Percentiles rank a stretch among this genome's conserved stretches.
Conservation (phyloP, 2,113 vertebrate genomes). For the Pseudois nayaur region DNA sequence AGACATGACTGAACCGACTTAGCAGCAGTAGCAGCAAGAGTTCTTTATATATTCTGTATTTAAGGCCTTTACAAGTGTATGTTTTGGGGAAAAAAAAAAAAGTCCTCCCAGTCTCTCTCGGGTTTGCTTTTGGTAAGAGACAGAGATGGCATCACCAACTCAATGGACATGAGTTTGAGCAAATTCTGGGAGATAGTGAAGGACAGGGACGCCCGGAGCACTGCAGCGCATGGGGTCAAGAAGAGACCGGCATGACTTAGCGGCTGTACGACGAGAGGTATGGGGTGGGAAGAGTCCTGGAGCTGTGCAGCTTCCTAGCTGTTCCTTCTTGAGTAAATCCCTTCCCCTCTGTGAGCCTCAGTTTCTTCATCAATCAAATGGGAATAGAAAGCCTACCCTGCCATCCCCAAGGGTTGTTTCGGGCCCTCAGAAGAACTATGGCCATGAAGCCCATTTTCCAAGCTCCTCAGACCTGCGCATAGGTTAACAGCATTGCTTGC, state of each 20-base stretch:
- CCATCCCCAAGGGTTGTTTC: background rate
- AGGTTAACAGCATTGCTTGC: background rate
- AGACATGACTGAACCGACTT: too few species aligned
- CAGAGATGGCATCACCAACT: background rate
- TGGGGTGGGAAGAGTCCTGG: background rate
- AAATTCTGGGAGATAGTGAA: background rate
- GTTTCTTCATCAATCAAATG: background rate
- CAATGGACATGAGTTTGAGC: background rate
- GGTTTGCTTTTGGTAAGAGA: background rate
- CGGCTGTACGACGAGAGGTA: background rate
- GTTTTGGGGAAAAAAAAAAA: background rate
- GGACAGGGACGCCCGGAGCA: background rate
- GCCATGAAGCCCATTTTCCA: background rate
- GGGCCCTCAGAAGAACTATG: background rate
- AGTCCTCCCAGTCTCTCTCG: background rate
- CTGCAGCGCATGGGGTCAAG: background rate
- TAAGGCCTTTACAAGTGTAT: background rate
- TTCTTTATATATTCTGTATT: background rate
- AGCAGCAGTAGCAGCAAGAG: too few species aligned
- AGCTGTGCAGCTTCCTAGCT: background rate
- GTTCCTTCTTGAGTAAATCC: background rate
- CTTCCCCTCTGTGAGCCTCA: background rate
- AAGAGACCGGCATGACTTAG: fast-evolving
- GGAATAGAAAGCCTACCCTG: background rate
- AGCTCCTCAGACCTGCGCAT: background rate